Conservation (phyloP, 2,888 invertebrate species). For the Drosophila neotestacea region DNA sequence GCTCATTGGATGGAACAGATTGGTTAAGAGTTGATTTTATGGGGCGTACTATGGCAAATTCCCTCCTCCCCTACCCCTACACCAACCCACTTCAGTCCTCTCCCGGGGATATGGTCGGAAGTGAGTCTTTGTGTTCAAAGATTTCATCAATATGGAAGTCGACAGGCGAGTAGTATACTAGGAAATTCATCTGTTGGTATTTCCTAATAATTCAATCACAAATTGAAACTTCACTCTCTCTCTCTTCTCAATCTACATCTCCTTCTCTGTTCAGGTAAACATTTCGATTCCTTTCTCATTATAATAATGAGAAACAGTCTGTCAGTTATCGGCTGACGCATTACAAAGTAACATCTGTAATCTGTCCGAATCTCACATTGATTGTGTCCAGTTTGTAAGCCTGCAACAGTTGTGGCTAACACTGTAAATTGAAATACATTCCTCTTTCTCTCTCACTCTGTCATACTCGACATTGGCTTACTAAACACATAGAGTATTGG, state of each 20-base stretch:
- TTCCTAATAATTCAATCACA: slow-evolving; percentile 31
- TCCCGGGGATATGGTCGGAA: slow-evolving; percentile 1
- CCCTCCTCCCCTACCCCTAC: neutral
- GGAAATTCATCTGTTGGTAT: slow-evolving; percentile 11
- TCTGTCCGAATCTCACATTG: slow-evolving; percentile 22
- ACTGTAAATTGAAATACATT: slow-evolving; percentile 11
- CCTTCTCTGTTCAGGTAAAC: neutral
- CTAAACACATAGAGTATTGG: slow-evolving; percentile 3
- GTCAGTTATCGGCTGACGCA: neutral
- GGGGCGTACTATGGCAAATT: slow-evolving; percentile 19
- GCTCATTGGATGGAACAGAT: slow-evolving; percentile 67
- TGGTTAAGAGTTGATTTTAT: slow-evolving; percentile 62
- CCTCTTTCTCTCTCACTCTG: neutral
- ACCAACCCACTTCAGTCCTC: neutral
- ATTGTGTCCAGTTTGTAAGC: slow-evolving; percentile 34
- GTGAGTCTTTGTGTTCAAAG: slow-evolving; percentile 16
- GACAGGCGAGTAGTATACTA: slow-evolving; percentile 10
- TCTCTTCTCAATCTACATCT: neutral
- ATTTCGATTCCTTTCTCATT: slow-evolving; percentile 1
- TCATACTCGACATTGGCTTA: slow-evolving; percentile 16
- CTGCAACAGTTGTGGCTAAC: slow-evolving; percentile 44
- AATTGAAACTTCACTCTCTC: neutral
- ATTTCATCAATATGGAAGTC: slow-evolving; percentile 20
- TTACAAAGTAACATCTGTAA: slow-evolving; percentile 10
- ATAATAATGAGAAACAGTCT: slow-evolving; percentile 18